Percentiles rank a stretch among this genome's conserved stretches.
Conservation (phyloP, 1,140 invertebrate genomes). For the Acromyrmex charruanus region DNA sequence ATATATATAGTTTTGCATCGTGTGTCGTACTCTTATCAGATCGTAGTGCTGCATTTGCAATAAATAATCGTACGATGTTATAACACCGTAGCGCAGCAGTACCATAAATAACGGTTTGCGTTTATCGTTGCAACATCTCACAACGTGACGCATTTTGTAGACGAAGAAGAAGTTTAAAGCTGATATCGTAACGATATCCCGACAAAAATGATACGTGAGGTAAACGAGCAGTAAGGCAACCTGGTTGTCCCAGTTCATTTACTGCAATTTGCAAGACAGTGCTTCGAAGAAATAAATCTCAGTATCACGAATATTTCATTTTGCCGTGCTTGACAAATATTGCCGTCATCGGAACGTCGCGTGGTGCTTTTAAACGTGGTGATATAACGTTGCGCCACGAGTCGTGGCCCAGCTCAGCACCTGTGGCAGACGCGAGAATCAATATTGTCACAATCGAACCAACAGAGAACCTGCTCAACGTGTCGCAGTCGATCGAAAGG, state of each 20-base stretch:
- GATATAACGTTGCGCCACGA: constrained; percentile 30
- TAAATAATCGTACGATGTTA: constrained; percentile 53
- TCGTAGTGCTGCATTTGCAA: constrained; percentile 34
- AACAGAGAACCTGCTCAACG: constrained; percentile 24
- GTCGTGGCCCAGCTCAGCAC: neutral
- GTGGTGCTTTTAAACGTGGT: constrained; percentile 8
- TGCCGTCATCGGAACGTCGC: constrained; percentile 8
- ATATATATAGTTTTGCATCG: neutral
- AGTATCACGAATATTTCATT: constrained; percentile 21
- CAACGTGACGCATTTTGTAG: constrained; percentile 26
- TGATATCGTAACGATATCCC: constrained; percentile 32
- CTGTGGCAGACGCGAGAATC: constrained; percentile 43
- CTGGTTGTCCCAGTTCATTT: neutral
- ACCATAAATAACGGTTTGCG: constrained; percentile 48
- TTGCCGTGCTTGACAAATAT: constrained; percentile 23
- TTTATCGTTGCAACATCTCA: constrained; percentile 53
- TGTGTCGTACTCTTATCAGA: constrained; percentile 37
- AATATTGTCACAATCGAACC: constrained; percentile 61
- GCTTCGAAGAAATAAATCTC: constrained; percentile 29
- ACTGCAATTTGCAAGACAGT: neutral
- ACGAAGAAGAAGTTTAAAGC: constrained; percentile 51
- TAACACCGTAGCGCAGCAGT: constrained; percentile 16
- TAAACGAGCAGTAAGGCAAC: neutral
- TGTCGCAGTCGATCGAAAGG: constrained; percentile 9
- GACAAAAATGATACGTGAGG: neutral